Percentiles rank a stretch among this genome's conserved stretches.
Evolutionary conservation across 2,113 vertebrate genomes (phyloP).

Genomic region (Prietella phreatophila): DNA sequence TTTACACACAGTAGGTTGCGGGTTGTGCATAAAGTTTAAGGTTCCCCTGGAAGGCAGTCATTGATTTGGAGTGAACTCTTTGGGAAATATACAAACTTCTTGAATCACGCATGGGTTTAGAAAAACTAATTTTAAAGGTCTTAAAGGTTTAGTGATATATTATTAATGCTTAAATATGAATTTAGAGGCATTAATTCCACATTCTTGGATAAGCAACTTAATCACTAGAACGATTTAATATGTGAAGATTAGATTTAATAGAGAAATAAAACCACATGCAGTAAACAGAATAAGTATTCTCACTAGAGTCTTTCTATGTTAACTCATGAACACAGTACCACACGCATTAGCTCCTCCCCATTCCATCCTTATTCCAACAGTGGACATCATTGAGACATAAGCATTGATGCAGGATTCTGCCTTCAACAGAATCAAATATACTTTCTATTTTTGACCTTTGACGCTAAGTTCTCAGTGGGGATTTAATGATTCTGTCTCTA

Average conservation of each 20-base stretch:
- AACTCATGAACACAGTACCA: neutral
- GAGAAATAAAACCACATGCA: constrained; percentile 9
- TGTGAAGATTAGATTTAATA: neutral
- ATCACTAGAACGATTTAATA: neutral
- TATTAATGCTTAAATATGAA: constrained; percentile 17
- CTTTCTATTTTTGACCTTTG: constrained; percentile 32
- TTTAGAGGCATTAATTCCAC: neutral
- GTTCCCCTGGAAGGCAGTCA: neutral
- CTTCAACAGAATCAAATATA: neutral
- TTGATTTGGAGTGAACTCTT: neutral
- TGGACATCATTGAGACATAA: neutral
- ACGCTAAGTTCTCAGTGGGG: constrained; percentile 11
- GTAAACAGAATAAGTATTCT: neutral
- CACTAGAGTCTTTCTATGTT: neutral
- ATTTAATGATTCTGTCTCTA: constrained; percentile 22
- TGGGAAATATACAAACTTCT: neutral
- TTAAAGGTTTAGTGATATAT: constrained; percentile 2
- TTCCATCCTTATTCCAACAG: neutral
- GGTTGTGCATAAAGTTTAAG: neutral
- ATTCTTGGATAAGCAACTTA: constrained; percentile 9
- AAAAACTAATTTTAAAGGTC: constrained; percentile 1
- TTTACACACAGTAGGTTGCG: neutral
- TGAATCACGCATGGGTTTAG: constrained; percentile 9
- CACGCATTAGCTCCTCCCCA: neutral
- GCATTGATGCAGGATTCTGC: neutral